These are phyloP conservation scores for Diprion similis DNA, from an alignment of 1,140 invertebrate species.

Conservation along the genomic window DNA sequence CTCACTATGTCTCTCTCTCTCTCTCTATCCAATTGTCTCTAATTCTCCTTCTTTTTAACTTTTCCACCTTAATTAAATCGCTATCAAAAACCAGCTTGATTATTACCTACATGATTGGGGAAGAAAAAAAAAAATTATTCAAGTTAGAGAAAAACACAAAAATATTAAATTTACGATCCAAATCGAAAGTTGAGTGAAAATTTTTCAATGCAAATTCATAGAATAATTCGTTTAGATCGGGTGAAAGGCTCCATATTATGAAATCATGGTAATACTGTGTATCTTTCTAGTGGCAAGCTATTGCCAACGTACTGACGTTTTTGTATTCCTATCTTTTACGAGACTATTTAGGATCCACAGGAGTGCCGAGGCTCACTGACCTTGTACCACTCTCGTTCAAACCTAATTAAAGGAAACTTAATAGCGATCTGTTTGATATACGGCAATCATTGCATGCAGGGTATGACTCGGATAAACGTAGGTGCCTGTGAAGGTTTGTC, in stretches of 20 bases:
- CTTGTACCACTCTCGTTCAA: constrained; percentile 3
- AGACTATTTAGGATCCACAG: background rate
- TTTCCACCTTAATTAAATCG: background rate
- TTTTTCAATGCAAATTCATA: background rate
- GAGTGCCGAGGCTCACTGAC: background rate
- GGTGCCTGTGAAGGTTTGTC: background rate
- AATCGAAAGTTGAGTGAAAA: background rate
- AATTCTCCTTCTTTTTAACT: background rate
- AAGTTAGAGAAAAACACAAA: background rate
- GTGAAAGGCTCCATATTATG: constrained; percentile 1
- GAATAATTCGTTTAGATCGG: background rate
- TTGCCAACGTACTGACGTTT: background rate
- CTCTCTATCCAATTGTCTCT: constrained; percentile 12
- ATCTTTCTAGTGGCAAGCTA: background rate
- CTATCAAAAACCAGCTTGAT: no score
- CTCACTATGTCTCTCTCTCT: constrained; percentile 24
- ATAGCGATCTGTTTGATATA: background rate
- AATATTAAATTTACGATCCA: background rate
- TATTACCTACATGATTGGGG: no score
- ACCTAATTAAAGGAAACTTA: background rate
- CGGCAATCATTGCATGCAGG: no score
- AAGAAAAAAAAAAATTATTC: background rate
- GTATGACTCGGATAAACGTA: no score
- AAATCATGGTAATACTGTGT: background rate
- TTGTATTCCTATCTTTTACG: background rate